Evolutionary conservation across 2,888 invertebrate species (phyloP).

Genomic region (Lasioglossum lativentre): DNA sequence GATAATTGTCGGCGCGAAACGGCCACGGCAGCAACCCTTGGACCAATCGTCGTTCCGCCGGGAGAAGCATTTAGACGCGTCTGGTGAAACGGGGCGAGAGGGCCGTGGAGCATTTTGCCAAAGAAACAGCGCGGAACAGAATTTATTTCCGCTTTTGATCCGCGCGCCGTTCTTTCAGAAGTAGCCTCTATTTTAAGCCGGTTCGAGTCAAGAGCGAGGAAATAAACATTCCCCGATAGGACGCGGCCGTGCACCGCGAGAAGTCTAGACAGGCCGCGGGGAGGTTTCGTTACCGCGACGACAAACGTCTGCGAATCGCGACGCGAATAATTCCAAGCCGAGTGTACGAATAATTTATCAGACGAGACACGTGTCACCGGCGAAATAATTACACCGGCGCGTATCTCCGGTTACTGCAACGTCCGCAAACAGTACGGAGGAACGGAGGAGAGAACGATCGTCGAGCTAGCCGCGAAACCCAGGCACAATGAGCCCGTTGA

Average conservation of each 20-base stretch:
- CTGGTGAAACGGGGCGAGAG: not conserved
- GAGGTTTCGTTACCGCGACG: not conserved
- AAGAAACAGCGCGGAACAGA: constrained; percentile 28
- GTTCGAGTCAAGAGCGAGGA: constrained; percentile 8
- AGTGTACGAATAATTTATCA: constrained; percentile 24
- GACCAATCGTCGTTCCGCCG: not conserved
- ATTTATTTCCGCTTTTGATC: constrained; percentile 48
- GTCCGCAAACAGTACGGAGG: constrained; percentile 35
- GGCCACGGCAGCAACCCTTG: not conserved
- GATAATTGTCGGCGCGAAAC: not conserved
- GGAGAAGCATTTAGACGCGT: not conserved
- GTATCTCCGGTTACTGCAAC: constrained; percentile 39
- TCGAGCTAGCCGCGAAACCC: constrained; percentile 16
- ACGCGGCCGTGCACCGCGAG: not conserved
- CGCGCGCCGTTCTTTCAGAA: constrained; percentile 37
- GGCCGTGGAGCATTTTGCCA: not conserved
- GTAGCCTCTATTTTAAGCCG: constrained; percentile 48
- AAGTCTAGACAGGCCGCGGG: not conserved
- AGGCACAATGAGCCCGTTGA: constrained; percentile 52
- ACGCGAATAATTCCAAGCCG: constrained; percentile 7
- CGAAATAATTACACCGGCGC: constrained; percentile 41
- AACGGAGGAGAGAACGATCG: constrained; percentile 16
- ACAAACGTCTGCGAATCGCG: constrained; percentile 10
- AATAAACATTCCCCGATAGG: constrained; percentile 35
- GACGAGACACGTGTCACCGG: constrained; percentile 35